Base-by-base conservation (phyloP, 2,113 vertebrate genomes). In the Lampris megalopsis region DNA sequence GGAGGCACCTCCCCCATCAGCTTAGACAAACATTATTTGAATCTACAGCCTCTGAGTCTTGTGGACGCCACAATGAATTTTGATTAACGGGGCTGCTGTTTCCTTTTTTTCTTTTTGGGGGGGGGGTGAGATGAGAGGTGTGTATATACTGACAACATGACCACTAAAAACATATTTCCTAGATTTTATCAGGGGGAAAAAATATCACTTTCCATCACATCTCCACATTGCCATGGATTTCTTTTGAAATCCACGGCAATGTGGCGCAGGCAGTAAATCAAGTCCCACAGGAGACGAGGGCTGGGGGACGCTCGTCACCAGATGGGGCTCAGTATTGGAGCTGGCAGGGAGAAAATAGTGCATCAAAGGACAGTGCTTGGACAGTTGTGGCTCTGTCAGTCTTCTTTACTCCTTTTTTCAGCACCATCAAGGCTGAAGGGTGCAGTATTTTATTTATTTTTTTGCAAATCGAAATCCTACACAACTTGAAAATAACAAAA, bases 311-410 rank as follows among this genome's bases (percentile, higher is more conserved):
- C 65, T 68, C 89, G 73, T 92, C 86, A 84, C 72, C 73, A 87
- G 85, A 88, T 88, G 86, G 47, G 84, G 85, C 77, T 86, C 79
- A 74, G 78, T 88, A 92, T 82, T 73, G 83, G 76, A 87, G 91
- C 83, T 91, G 91, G 92, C 90, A 91, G 79, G 88, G 87, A 93
- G 91, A 92, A 93, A 92, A 93, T 90, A 88, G 81, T 78, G 64
- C 79, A 85, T 89, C 81, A 85, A 63, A 82, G 63, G 58, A 83
- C 69, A 85, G 78, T 48, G 75, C 63, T 24, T 68, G 68, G 88
- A 86, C 83, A 79, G 77, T 81, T 73, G 62, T 81, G 73, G 75
- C 52, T 4, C 4, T 45, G 63, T 50, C 43, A 54, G 64, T 66
- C 76, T 73, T 63, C 57, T 78, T 4, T 71, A 60, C 78, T 72